phyloP scores from a whole-genome alignment of 2,113 vertebrate species.

The Pluvianellus socialis region DNA sequence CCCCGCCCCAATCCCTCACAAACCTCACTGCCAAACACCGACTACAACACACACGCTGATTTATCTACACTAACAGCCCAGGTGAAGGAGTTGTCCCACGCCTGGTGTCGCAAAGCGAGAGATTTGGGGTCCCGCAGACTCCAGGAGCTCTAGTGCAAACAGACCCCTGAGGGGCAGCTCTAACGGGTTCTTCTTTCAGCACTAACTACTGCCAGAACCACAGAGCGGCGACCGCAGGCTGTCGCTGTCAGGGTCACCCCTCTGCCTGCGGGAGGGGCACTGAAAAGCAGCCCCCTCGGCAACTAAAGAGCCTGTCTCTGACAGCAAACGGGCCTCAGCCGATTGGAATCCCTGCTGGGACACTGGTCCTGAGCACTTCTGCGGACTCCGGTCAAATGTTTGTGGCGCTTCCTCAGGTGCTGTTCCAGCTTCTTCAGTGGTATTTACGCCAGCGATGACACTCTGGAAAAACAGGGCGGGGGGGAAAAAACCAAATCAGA shows the following conservation, averaged over 20 bases:
- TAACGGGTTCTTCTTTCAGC: too few species aligned
- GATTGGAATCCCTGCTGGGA: neutral
- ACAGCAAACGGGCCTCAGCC: neutral
- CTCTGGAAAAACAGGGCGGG: conserved; percentile 47
- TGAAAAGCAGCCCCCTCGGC: neutral
- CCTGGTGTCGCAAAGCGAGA: neutral
- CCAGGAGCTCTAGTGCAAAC: neutral
- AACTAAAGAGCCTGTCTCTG: neutral
- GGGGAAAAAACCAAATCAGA: neutral
- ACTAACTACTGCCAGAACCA: neutral
- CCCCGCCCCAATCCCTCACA: too few species aligned
- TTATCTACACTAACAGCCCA: neutral
- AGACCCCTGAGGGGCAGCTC: neutral
- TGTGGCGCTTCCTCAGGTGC: neutral
- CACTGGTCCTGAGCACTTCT: neutral
- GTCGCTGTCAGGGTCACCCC: neutral
- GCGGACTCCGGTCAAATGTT: neutral
- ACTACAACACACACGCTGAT: accelerated
- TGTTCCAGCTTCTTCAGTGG: conserved; percentile 47
- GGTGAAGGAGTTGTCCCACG: neutral
- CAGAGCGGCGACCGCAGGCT: neutral
- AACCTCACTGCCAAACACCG: neutral
- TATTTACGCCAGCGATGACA: conserved; percentile 82
- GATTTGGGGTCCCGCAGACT: neutral
- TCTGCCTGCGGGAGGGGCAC: neutral